Base-by-base conservation (phyloP, 1,140 invertebrate genomes). In the Neomicropteryx cornuta region DNA sequence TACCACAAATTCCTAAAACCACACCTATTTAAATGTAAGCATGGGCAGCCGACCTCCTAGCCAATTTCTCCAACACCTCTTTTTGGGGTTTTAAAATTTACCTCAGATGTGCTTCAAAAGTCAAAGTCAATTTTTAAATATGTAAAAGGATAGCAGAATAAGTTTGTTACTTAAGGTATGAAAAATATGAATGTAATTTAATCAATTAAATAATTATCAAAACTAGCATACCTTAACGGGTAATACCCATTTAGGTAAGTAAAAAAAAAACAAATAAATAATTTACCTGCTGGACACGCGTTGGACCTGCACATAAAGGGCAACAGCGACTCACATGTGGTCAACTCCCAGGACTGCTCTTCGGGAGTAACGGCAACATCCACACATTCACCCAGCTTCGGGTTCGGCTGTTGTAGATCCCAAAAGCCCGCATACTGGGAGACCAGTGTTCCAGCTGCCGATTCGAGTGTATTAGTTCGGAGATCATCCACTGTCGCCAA, bases 341-440 rank as follows among this genome's bases (percentile, higher is more conserved):
- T 87, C 35, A 95, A 66, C 60, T 88, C 80, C 91, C 91, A 96
- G 43, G 86, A 90, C 64, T 94, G 89, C 41, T 71, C 75, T 47
- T 85, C 77, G n/a, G 73, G 80, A n/a, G 75, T 76, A 8, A 87
- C 66, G 10, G 76, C 74, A 2, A 81, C 74, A 41, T 87, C 82
- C 5, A 94, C 90, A 63, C 92, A 96, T 66, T 91, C 84, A 18
- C 91, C 91, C 8, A 77, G 75, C 31, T 72, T 69, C 14, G 87
- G 80, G 61, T 92, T 79, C 1, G 93, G 93, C 60, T 97, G 90
- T 48, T 75, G 73, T 37, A 84, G 58, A 35, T 83, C 84, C 87
- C 87, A 92, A 58, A 89, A 90, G 50, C 87, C 87, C 41, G 88
- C 83, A 60, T 95, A 97, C 62, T 95, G 89, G 1, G 88, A 93